Base-by-base conservation (phyloP, 2,797 vertebrate species). In the Okamejei kenojei region DNA sequence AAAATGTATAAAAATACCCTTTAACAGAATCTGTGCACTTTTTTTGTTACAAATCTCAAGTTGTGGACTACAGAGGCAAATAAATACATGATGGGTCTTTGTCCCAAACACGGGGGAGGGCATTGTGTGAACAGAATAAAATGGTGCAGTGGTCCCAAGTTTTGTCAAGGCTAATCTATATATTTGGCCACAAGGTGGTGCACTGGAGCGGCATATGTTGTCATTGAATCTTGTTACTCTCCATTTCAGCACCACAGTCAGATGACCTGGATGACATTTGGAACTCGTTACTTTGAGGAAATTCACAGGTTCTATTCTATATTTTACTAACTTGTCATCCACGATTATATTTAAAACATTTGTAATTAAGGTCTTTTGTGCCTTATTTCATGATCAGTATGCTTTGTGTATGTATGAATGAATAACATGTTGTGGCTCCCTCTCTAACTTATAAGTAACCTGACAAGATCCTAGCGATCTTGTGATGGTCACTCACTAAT, bases 111-210 rank as follows among this genome's bases (percentile, higher is more conserved):
- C 6, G 45, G 6, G 6, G 45, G 45, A 54, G 45, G 45, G 45
- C 45, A 54, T 54, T 54, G 45, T 54, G 45, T 54, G 45, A 78
- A 35, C 19, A 35, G 21, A 26, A 15, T n/a, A n/a, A 2, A 19
- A 8, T 38, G 88, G 35, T 73, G 88, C 68, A 38, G 19, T 73
- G 38, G 2, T 73, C 45, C 61, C 29, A 88, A 35, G 6, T 19
- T 86, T 58, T 63, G 82, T 58, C n/a, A 23, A 58, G 61, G 82
- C 26, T 86, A 3, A n/a, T 65, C n/a, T 19, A 65, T 45, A 35
- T 65, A 68, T 19, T 10, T 74, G 35, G 11, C 68, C 90, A 74
- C 90, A 13, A 91, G 90, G 71, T 91, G 90, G 90, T 71, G 68
- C 35, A 91, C 35, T 74, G 45, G 65, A 91, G 90, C 54, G 38